Base-by-base conservation (phyloP, 2,888 invertebrate genomes). In the Agrochola macilenta region DNA sequence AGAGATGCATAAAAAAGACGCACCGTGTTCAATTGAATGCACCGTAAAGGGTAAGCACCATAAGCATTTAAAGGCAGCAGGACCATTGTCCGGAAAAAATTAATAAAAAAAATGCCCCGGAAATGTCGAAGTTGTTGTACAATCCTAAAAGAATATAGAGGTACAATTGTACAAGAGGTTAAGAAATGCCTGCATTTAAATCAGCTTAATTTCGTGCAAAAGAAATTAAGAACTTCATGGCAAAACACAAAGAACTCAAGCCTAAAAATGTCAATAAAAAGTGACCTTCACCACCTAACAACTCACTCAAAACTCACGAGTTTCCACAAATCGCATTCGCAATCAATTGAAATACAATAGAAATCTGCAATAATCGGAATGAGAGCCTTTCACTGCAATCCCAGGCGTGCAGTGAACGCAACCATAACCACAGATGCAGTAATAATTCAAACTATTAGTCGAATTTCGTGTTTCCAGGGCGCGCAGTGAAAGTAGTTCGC, bases 371-470 rank as follows among this genome's bases (percentile, higher is more conserved):
- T 87, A 87, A 79, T 81, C 74, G 79, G 61, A 85, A 82, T 85
- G 86, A 86, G 84, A 58, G 87, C 92, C 93, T 93, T 93, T 93
- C 93, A 92, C 93, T 90, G 86, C 88, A 91, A 86, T 88, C 88
- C 81, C 83, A 83, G 85, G 81, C 85, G 87, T 86, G 84, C 87
- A 88, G 89, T 84, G 89, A 87, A 87, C 86, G 87, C 88, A 84
- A 85, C 80, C 82, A 86, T 87, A 85, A 87, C 81, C 81, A 88
- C 87, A 90, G 86, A 90, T 89, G 90, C 91, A 91, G 86, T 88
- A 94, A 95, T 96, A 96, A 95, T 93, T 96, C 94, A 95, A 94
- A 94, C 94, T 94, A 96, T 96, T 96, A 95, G 96, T 96, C 95
- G 95, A 95, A 95, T 93, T 96, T 96, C 95, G 94, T 95, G 96